Base-by-base conservation (phyloP, 2,888 invertebrate species). In the Agriopis marginaria region DNA sequence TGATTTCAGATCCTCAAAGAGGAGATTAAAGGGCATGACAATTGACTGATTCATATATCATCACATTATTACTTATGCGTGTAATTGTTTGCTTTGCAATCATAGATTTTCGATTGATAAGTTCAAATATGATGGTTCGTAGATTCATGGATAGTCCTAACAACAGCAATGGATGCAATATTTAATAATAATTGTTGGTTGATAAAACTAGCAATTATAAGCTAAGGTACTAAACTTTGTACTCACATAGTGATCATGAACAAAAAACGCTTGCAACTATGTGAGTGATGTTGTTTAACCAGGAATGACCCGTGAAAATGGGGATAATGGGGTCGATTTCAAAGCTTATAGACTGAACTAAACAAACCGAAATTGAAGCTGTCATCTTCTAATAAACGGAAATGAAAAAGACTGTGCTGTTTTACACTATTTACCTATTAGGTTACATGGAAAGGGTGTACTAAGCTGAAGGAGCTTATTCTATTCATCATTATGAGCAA, bases 31-130 rank as follows among this genome's bases (percentile, higher is more conserved):
- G n/a, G n/a, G n/a, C n/a, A 47, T n/a, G 42, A 55, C 8, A 8
- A 55, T 55, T 14, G 42, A 55, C 55, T 55, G 55, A 55, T 10
- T 42, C 14, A 55, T 40, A 55, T n/a, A 14, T 55, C 42, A 40
- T 40, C 55, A 40, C 40, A 55, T 42, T 14, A 11, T 11, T 9
- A 32, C 4, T 8, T 12, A 12, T n/a, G 39, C 10, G 1, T 40
- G 14, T n/a, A 42, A 14, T 9, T 55, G 2, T 12, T 32, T 53
- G 2, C 14, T 40, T 14, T 40, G 14, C 8, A 40, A 14, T 40
- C 7, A 50, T 14, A 4, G 7, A 14, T 45, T 45, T 45, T 45
- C 45, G 10, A 45, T 45, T 45, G 11, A 45, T 45, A 11, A 32
- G 11, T 12, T 45, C 10, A 45, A 45, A 45, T 10, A 9, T 9